phyloP scores from a whole-genome alignment of 2,888 invertebrate species.

The Athalia circularis region DNA sequence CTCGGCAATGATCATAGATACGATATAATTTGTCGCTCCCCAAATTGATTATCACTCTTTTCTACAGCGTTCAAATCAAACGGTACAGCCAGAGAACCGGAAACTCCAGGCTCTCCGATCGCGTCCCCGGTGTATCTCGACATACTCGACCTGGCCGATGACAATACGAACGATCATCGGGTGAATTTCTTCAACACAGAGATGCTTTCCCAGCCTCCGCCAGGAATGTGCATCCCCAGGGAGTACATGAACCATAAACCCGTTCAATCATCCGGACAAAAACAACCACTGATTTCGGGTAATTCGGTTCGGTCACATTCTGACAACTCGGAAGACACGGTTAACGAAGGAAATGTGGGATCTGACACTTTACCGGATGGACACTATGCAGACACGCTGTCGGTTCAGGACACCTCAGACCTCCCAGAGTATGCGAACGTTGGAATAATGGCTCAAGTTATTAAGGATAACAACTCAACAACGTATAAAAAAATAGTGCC shows the following conservation, averaged over 20 bases:
- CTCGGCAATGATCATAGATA: no score
- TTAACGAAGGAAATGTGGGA: conserved; percentile 53
- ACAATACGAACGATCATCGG: conserved; percentile 38
- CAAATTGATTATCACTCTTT: neutral
- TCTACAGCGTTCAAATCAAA: conserved; percentile 64
- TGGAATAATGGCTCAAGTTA: conserved; percentile 41
- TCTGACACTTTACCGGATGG: conserved; percentile 51
- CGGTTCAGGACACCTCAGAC: conserved; percentile 53
- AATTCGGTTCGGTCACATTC: neutral
- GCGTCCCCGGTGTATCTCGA: conserved; percentile 58
- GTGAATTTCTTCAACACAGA: conserved; percentile 53
- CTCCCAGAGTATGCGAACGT: conserved; percentile 69
- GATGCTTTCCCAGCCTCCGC: conserved; percentile 54
- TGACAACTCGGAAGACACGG: neutral
- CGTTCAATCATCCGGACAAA: conserved; percentile 9
- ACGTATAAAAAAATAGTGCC: conserved; percentile 59
- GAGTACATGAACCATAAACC: conserved; percentile 59
- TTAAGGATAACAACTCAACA: conserved; percentile 49
- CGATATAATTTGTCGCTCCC: no score
- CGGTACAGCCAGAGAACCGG: conserved; percentile 60
- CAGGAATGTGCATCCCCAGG: conserved; percentile 66
- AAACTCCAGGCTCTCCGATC: conserved; percentile 65
- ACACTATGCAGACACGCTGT: conserved; percentile 51
- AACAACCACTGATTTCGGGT: conserved; percentile 30
- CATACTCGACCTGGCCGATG: conserved; percentile 53